A percentile compares a stretch with the other conserved stretches of the same genome.
Evolutionary conservation across 1,140 invertebrate genomes (phyloP).

Genomic region (Hydropsyche tenuis): DNA sequence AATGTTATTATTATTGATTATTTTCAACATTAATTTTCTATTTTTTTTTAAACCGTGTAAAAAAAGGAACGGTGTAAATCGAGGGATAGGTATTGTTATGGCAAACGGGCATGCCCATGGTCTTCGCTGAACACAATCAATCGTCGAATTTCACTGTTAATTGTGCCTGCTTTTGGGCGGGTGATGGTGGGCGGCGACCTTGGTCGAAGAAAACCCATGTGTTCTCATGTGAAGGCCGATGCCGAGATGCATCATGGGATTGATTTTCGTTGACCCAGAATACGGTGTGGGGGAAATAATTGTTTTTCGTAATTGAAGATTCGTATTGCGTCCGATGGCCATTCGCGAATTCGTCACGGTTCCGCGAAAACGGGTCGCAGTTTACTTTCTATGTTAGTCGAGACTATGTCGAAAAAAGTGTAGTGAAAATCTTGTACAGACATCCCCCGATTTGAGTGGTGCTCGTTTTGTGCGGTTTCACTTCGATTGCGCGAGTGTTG

Average conservation of each 20-base stretch:
- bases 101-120: no score
- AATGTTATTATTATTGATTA: no score
- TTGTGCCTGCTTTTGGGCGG: not conserved
- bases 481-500: no score
- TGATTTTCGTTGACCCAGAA: not conserved
- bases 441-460: no score
- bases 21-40: no score
- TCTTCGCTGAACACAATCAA: no score
- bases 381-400: conserved; percentile 27
- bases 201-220: not conserved
- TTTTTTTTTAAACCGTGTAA: no score
- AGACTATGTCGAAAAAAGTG: not conserved
- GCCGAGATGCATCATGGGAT: not conserved
- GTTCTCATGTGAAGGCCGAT: not conserved
- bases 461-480: no score
- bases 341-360: conserved; percentile 22
- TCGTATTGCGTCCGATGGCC: not conserved
- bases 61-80: no score
- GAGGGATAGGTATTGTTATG: no score
- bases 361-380: conserved; percentile 28
- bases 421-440: not conserved
- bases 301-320: no score
- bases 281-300: no score
- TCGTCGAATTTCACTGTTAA: conserved; percentile 9
- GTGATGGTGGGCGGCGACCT: not conserved